Evolutionary conservation across 1,140 invertebrate genomes (phyloP).

Genomic region (Oedothorax gibbosus): DNA sequence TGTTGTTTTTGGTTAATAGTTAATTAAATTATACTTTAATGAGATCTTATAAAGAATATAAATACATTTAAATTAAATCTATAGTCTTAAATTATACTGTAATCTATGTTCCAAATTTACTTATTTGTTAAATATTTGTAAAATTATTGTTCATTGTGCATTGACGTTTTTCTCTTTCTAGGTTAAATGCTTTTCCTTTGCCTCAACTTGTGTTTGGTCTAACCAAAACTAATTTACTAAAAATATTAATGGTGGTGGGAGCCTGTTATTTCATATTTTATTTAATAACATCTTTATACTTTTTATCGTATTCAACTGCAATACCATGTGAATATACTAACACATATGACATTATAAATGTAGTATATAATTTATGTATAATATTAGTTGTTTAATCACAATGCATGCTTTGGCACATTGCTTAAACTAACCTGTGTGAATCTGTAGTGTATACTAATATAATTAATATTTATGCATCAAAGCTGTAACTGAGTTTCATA

Average conservation of each 20-base stretch:
- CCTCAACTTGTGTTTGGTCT: neutral
- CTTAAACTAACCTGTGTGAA: neutral
- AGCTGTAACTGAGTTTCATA: too few species aligned
- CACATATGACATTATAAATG: neutral
- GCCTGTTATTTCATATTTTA: conserved; percentile 8
- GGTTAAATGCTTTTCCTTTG: neutral
- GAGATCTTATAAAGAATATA: neutral
- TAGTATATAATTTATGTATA: neutral
- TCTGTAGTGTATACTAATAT: too few species aligned
- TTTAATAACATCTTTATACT: neutral
- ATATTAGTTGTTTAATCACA: conserved; percentile 8
- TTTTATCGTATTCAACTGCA: neutral
- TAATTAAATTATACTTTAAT: too few species aligned
- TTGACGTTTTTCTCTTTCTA: conserved; percentile 14
- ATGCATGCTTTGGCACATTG: neutral
- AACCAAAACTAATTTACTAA: neutral
- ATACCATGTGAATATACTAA: neutral
- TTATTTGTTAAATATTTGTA: neutral
- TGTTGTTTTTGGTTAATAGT: too few species aligned
- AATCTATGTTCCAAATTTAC: neutral
- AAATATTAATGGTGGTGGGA: conserved; percentile 41
- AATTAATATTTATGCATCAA: too few species aligned
- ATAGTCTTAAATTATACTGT: neutral
- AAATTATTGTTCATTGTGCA: neutral
- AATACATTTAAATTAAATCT: neutral